Percentiles rank a stretch among this genome's conserved stretches.
phyloP scores from a whole-genome alignment of 2,797 vertebrate species.

The Anguilla obscura region DNA sequence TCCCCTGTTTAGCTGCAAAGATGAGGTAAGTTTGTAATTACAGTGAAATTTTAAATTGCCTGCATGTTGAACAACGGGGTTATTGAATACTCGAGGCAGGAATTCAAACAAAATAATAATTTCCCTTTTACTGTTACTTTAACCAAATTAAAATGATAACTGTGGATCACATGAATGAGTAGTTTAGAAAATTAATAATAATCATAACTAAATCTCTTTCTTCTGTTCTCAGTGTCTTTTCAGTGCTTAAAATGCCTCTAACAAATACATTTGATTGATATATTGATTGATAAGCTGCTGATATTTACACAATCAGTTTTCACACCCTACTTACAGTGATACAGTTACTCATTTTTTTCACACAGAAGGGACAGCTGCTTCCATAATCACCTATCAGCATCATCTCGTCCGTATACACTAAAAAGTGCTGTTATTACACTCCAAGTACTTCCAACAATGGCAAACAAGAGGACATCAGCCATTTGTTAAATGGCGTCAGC shows the following conservation, averaged over 20 bases:
- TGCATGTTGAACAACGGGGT: not conserved
- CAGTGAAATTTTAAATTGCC: not conserved
- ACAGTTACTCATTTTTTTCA: not conserved
- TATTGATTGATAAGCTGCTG: not conserved
- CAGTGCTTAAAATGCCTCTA: not conserved
- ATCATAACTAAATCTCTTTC: not conserved
- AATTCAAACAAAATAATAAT: not conserved
- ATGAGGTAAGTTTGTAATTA: not conserved
- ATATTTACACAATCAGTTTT: not conserved
- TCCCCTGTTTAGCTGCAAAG: not conserved
- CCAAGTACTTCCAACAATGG: no score
- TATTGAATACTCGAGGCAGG: not conserved
- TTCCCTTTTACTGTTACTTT: not conserved
- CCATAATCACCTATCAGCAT: not conserved
- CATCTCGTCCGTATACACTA: no score
- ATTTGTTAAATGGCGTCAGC: no score
- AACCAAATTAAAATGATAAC: not conserved
- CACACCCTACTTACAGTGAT: not conserved
- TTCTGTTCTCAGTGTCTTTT: not conserved
- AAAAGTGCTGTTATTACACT: no score
- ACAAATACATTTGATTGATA: not conserved
- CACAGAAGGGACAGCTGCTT: not conserved
- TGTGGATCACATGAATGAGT: not conserved
- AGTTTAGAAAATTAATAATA: not conserved
- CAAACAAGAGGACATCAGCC: no score